Evolutionary conservation across 2,113 vertebrate species (phyloP), one percentile per base, ranked within the genome.

Genomic region (Paracyprichromis sp.): DNA sequence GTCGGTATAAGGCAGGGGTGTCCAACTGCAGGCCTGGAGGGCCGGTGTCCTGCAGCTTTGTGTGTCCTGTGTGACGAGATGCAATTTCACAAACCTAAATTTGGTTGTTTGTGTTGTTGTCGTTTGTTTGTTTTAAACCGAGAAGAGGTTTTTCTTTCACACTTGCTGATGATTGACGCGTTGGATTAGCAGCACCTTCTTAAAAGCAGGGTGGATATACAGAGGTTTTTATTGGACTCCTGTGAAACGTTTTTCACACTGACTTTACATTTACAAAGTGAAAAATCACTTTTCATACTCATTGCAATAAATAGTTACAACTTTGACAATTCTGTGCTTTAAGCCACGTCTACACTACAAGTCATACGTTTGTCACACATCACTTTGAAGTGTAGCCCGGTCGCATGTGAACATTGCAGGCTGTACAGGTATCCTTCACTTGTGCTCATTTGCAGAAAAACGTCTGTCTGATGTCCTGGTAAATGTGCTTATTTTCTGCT

Each of bases 341-440:
- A 31, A 61, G 26, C 57, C 57, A 61, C 8, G 8, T 61, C 57
- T 61, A 61, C 57, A 17, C 57, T 17, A 5, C 57, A 17, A 1
- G 26, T 59, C 14, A 9, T 4, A 16, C 7, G 8, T 59, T 31
- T 59, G 2, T 6, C 26, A 1, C 56, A 59, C 56, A 59, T 59
- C 13, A 9, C 57, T 57, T 57, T 19, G 13, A 31, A 61, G 26
- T 31, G 57, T 2, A 61, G 14, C 8, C 57, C 0, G 3, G 16
- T 31, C 14, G 0, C 26, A 6, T 61, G 57, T 31, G 57, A 31
- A 31, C 14, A 1, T 1, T 6, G 2, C 57, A 61, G 26, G 14
- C 57, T 61, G 57, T 4, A 31, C 16, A 61, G 29, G 29, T 19
- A 34, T 61, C 29, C 16, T 19, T 19, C 57, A 10, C 57, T 61